Conservation (phyloP, 2,888 invertebrate genomes). For the Apoda limacodes region DNA sequence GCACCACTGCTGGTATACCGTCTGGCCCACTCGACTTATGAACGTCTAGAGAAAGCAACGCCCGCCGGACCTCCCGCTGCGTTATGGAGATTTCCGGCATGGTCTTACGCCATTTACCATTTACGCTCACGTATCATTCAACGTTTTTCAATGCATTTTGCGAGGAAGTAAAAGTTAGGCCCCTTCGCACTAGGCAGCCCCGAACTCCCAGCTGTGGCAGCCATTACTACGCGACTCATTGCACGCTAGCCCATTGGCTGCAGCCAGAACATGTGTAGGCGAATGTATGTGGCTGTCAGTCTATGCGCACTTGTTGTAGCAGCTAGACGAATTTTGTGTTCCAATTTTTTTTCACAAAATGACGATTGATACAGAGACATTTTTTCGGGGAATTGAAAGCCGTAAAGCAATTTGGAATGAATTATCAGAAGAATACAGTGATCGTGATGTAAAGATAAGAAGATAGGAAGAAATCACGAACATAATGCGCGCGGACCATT, state of each 20-base stretch:
- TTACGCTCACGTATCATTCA: too few species aligned
- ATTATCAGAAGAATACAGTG: conserved; percentile 22
- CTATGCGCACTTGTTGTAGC: conserved; percentile 17
- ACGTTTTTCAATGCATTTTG: too few species aligned
- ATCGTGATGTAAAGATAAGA: conserved; percentile 21
- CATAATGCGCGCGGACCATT: conserved; percentile 21
- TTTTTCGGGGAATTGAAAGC: conserved; percentile 23
- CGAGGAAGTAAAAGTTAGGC: too few species aligned
- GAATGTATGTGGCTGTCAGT: conserved; percentile 18
- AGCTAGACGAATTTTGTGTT: conserved; percentile 21
- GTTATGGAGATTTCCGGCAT: too few species aligned
- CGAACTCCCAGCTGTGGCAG: conserved; percentile 21
- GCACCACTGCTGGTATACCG: too few species aligned
- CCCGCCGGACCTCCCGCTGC: too few species aligned
- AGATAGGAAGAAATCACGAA: conserved; percentile 23
- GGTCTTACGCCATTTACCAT: too few species aligned
- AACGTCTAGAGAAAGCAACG: too few species aligned
- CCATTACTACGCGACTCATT: conserved; percentile 19
- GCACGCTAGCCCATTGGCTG: conserved; percentile 19
- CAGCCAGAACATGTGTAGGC: conserved; percentile 16
- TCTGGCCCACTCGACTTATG: too few species aligned
- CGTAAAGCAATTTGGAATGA: conserved; percentile 21
- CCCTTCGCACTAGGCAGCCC: conserved; percentile 22
- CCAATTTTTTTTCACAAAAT: conserved; percentile 3
- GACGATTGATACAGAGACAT: conserved; percentile 21